Evolutionary conservation across 1,140 invertebrate genomes (phyloP).

Genomic region (Procambarus clarkii): DNA sequence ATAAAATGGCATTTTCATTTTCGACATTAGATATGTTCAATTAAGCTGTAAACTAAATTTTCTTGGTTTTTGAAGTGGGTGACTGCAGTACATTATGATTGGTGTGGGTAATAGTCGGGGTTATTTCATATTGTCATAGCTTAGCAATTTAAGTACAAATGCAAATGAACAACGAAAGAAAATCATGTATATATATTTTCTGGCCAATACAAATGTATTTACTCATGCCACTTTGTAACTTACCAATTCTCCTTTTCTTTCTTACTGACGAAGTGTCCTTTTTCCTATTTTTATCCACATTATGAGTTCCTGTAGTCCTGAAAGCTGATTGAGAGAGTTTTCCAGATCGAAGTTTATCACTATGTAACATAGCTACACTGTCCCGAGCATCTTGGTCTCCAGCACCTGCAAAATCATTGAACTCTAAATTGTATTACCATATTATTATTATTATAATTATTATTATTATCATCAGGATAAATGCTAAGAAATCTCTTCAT

Average conservation of each 20-base stretch:
- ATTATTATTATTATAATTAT: too few relatives aligned
- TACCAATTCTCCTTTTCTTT: slow-evolving; percentile 1
- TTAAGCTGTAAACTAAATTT: background rate
- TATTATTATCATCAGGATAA: too few relatives aligned
- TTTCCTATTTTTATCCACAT: background rate
- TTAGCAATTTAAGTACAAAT: too few relatives aligned
- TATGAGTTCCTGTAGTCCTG: background rate
- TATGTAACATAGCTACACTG: slow-evolving; percentile 73
- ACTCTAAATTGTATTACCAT: background rate
- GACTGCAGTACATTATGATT: too few relatives aligned
- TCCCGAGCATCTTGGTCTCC: slow-evolving; percentile 78
- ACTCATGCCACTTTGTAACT: background rate
- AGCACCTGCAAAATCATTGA: slow-evolving; percentile 42
- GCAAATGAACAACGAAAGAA: too few relatives aligned
- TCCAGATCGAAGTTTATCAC: slow-evolving; percentile 76
- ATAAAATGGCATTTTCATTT: background rate
- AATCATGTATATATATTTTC: too few relatives aligned
- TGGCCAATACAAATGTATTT: background rate
- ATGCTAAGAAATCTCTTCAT: too few relatives aligned
- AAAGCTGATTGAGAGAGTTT: slow-evolving; percentile 70
- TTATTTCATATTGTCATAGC: too few relatives aligned
- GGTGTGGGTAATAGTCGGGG: too few relatives aligned
- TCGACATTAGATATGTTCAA: background rate
- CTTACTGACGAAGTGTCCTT: background rate
- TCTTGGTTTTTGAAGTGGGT: too few relatives aligned